These are phyloP conservation scores for Rhinoraja longicauda DNA, from an alignment of 2,797 vertebrate species.

Conservation along the genomic window DNA sequence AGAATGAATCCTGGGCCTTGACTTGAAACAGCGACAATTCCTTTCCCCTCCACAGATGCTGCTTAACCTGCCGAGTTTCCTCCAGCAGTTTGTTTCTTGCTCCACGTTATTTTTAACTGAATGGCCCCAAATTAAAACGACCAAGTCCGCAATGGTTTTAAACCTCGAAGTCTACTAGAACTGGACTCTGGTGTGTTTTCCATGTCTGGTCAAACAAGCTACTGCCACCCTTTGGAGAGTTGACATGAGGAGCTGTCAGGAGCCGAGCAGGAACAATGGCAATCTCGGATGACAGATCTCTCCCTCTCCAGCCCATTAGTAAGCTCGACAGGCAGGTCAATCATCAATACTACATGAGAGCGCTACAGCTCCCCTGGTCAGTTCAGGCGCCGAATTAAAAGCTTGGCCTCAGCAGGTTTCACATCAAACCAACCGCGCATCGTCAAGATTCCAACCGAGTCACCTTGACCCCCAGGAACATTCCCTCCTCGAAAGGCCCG, in stretches of 20 bases:
- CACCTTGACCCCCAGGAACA: background rate
- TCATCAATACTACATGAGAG: background rate
- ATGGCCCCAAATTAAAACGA: background rate
- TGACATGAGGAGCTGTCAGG: background rate
- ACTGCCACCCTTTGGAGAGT: background rate
- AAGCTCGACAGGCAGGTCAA: background rate
- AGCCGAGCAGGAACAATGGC: background rate
- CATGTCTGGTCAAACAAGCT: background rate
- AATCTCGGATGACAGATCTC: background rate
- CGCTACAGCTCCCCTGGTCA: background rate
- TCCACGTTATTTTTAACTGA: too few species aligned
- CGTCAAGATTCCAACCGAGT: background rate
- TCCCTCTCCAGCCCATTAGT: background rate
- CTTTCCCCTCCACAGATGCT: too few species aligned
- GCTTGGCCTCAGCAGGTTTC: background rate
- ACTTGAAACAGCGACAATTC: too few species aligned
- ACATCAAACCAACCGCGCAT: background rate
- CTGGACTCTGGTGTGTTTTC: background rate
- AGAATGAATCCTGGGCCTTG: too few species aligned
- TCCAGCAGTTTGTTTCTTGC: too few species aligned
- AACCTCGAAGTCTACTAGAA: background rate
- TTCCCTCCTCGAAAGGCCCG: background rate
- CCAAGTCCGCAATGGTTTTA: background rate
- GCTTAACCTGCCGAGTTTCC: too few species aligned
- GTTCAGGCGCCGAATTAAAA: background rate